phyloP scores from a whole-genome alignment of 2,888 invertebrate genomes.

The Drosophila sordidapex region DNA sequence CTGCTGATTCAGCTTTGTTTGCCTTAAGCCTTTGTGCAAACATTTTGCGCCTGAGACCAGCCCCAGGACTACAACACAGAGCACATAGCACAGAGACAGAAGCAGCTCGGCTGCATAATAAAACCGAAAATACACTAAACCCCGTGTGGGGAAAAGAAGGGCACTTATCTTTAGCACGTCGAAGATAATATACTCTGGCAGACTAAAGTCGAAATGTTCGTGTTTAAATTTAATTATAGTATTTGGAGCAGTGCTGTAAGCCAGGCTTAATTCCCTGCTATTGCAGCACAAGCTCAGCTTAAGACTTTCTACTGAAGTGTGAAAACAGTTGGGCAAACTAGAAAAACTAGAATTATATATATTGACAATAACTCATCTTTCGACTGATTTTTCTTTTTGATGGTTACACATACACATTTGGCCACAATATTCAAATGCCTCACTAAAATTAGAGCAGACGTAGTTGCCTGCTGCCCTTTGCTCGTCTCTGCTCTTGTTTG shows the following conservation, averaged over 20 bases:
- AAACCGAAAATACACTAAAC: constrained; percentile 64
- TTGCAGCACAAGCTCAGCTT: not conserved
- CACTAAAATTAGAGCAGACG: constrained; percentile 27
- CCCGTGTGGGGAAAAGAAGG: constrained; percentile 15
- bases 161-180: not conserved
- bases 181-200: constrained; percentile 4
- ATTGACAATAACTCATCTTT: not conserved
- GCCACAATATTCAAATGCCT: not conserved
- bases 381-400: not conserved
- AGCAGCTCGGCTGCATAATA: constrained; percentile 59
- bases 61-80: constrained; percentile 36
- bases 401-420: not conserved
- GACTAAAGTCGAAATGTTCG: not conserved
- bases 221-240: not conserved
- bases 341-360: not conserved
- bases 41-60: constrained; percentile 75
- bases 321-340: not conserved
- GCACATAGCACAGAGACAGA: constrained; percentile 20
- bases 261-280: not conserved
- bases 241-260: not conserved
- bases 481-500: constrained; percentile 36
- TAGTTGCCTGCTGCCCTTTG: constrained; percentile 10
- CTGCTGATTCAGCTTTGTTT: constrained; percentile 82
- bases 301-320: not conserved
- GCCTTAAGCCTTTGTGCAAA: constrained; percentile 82